Evolutionary conservation across 2,113 vertebrate genomes (phyloP), one percentile per base, ranked within the genome.

Genomic region (Hippocampus abdominalis): DNA sequence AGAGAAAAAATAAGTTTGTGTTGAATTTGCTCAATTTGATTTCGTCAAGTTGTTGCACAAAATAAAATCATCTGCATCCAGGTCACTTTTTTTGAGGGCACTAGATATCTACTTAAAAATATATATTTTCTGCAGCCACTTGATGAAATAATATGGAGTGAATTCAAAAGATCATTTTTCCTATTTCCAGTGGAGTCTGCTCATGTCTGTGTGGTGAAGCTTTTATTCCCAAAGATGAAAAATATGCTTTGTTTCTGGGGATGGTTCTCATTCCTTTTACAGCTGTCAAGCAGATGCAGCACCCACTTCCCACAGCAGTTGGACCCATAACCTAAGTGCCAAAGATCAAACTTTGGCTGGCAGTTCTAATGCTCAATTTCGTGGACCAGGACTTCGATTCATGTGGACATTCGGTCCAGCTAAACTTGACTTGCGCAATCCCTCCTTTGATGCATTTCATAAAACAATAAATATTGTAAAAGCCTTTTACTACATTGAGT

Each of bases 321-420:
- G 4, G 25, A 56, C n/a, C 49, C 23, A 82, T 81, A 76, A 84
- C 66, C 62, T 5, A 80, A 10, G 59, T 68, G 44, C 80, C 25
- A 53, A 66, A 67, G 76, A 80, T 61, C 81, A 86, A 84, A 83
- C 80, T 85, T 88, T 81, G 71, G 78, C 80, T 74, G 78, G 77
- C 78, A 66, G 84, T 82, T 87, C 83, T 89, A 89, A 80, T 75
- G 72, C 77, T 82, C 82, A 69, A 70, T 70, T 70, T 77, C 25
- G 16, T 29, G 56, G 56, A 16, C 7, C 32, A 36, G 32, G 32
- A 36, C 13, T 20, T n/a, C 2, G 20, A 21, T n/a, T 53, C 51
- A 53, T n/a, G 8, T 53, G 51, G 21, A 56, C n/a, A 56, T 56
- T 11, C 8, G 9, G 51, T 54, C 20, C 21, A n/a, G 51, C 51